Evolutionary conservation across 2,113 vertebrate genomes (phyloP).

Genomic region (Scomber colias): DNA sequence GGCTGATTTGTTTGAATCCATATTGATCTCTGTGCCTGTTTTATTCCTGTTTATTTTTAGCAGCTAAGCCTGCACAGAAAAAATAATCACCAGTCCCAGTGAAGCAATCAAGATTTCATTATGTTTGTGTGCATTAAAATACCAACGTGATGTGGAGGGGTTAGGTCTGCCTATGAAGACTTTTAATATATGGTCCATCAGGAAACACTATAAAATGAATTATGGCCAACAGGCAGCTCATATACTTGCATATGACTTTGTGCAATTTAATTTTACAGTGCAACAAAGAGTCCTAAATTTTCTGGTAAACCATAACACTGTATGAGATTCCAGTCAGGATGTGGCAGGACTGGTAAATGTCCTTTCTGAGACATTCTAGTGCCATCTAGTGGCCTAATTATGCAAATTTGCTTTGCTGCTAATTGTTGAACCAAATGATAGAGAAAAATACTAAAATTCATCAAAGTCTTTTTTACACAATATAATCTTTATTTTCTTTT

Average conservation of each 20-base stretch:
- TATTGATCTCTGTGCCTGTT: conserved; percentile 27
- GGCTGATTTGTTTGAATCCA: conserved; percentile 21
- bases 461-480: conserved; percentile 51
- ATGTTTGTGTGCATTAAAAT: conserved; percentile 38
- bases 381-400: conserved; percentile 66
- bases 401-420: neutral
- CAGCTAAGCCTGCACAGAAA: conserved; percentile 5
- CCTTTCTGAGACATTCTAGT: neutral
- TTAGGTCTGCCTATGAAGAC: neutral
- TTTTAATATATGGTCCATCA: conserved; percentile 46
- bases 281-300: conserved; percentile 18
- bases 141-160: conserved; percentile 23
- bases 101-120: conserved; percentile 36
- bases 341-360: neutral
- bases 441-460: neutral
- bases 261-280: conserved; percentile 24
- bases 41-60: conserved; percentile 30
- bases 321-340: neutral
- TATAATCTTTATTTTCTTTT: conserved; percentile 68
- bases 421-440: neutral
- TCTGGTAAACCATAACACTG: neutral
- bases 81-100: neutral
- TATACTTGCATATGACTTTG: conserved; percentile 8
- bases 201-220: conserved; percentile 15
- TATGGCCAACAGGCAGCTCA: neutral